Conservation (phyloP, 2,797 vertebrate genomes). For the Halcyon badia region DNA sequence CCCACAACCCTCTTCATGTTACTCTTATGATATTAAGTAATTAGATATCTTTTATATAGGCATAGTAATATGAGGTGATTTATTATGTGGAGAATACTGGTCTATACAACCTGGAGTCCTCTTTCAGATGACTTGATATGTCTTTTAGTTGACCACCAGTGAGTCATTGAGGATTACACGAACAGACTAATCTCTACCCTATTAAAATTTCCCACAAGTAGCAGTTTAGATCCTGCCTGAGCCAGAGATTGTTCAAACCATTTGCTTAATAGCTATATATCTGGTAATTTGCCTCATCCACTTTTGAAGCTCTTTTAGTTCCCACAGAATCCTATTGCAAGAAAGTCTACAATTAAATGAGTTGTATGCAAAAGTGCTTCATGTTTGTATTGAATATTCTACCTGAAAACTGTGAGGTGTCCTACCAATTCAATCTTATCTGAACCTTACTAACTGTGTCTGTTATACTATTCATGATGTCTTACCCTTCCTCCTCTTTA, state of each 20-base stretch:
- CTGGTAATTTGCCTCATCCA: neutral
- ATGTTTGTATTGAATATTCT: neutral
- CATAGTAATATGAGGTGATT: neutral
- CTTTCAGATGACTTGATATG: neutral
- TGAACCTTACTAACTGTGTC: neutral
- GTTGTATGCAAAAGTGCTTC: neutral
- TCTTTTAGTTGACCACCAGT: neutral
- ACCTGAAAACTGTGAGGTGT: accelerated
- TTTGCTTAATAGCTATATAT: neutral
- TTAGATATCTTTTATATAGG: neutral
- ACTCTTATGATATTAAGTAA: neutral
- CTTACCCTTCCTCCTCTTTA: neutral
- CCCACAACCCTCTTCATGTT: neutral
- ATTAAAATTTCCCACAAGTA: neutral
- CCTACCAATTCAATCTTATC: neutral
- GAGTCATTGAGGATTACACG: neutral
- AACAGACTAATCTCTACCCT: neutral
- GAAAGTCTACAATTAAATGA: neutral
- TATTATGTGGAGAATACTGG: neutral
- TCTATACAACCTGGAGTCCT: neutral
- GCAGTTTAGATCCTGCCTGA: neutral
- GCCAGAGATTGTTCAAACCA: neutral
- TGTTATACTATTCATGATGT: neutral
- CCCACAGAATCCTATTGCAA: neutral
- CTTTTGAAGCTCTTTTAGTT: neutral